Base-by-base conservation (phyloP, 2,888 invertebrate genomes). In the Strigamia transsilvanica region DNA sequence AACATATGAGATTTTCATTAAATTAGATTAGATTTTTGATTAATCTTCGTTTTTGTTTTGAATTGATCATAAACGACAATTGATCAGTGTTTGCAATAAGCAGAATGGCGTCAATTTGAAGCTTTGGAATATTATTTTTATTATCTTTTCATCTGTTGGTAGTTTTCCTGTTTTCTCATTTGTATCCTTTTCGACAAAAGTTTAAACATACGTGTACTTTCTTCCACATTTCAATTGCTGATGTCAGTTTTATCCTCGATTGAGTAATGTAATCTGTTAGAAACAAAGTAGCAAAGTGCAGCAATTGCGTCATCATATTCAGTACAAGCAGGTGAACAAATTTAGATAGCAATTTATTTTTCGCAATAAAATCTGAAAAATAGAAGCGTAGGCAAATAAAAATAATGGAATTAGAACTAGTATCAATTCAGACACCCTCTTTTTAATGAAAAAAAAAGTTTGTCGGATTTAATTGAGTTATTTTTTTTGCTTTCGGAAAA, bases 221-320 rank as follows among this genome's bases (percentile, higher is more conserved):
- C 46, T 46, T 46, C 46, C 13, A 46, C 46, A 46, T 46, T 46
- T 46, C 46, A 61, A 61, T 61, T 61, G 61, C 18, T 61, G 61
- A 61, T 61, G 61, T 61, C 61, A 61, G 23, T 61, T 61, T 23
- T 23, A 61, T 23, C 18, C 18, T 9, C 23, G 61, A 61, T 61
- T 61, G 61, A 61, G 61, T 61, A 61, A 61, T 61, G 10, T 61
- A 61, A 61, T 61, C 61, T 23, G 61, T 61, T 61, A 23, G 23
- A 61, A 23, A 61, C 21, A 61, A 7, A 61, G 61, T 61, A 61
- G 18, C 61, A 61, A 61, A 61, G 23, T 61, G 61, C 61, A 61
- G 61, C 12, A 61, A 61, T 61, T 61, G 61, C 61, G 61, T 61
- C 61, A 61, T 61, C 61, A 61, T 61, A 21, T 23, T 23, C 5